Evolutionary conservation across 2,888 invertebrate genomes (phyloP), one percentile per base, ranked within the genome.

Genomic region (Hyposoter dolosus): DNA sequence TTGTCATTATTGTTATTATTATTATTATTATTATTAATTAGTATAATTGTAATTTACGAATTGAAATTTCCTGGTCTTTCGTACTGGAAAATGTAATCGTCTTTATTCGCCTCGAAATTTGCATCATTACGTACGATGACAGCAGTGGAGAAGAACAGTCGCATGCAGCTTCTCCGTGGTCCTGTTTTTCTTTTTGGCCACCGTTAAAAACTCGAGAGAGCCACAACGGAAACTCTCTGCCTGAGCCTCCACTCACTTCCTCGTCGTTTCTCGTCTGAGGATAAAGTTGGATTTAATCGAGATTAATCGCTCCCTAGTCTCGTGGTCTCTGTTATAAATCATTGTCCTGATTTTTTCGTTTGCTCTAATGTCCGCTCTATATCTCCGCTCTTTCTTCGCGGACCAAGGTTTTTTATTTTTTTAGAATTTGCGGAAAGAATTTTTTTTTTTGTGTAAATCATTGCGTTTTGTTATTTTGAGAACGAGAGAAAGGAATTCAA

Each of bases 211-310:
- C 77, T 77, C 82, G 74, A 68, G 19, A 12, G 47, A 79, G 79
- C 53, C 63, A 35, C 50, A 50, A 9, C 81, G 50, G 65, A 85
- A 71, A 43, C 78, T 74, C 78, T 74, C 72, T 68, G 63, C 80
- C 68, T 56, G 56, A 15, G 28, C 35, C 65, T 71, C 74, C n/a
- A 35, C 80, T 71, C 77, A 50, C 60, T 76, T 81, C 65, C 53
- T 81, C 81, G 80, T 65, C 77, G 71, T 68, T 65, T 66, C 72
- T 72, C 60, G 77, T 82, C 84, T 45, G 35, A 60, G 43, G 80
- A 84, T 84, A 84, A 85, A 85, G 84, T 85, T 85, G 81, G 72
- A 78, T 85, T 85, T 85, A 85, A 85, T 85, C 84, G 84, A 82
- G 84, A 85, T 85, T 85, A 85, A 85, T 82, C 84, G 82, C 65